Evolutionary conservation across 1,140 invertebrate species (phyloP).

Genomic region (Geopemphigus sp.): DNA sequence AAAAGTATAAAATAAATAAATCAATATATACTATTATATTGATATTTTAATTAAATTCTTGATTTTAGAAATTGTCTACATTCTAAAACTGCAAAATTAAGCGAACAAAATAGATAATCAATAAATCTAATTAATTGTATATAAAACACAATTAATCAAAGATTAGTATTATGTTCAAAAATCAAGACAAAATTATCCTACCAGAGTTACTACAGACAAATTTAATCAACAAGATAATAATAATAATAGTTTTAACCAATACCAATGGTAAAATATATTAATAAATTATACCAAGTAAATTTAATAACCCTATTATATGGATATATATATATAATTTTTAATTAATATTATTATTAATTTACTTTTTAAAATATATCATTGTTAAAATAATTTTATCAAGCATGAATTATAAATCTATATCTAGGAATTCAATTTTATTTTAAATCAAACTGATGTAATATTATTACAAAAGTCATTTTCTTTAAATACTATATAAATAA

Average conservation of each 20-base stretch:
- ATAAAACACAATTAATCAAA: neutral
- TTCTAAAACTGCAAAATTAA: neutral
- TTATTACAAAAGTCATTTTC: too few relatives aligned
- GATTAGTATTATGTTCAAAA: neutral
- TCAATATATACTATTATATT: neutral
- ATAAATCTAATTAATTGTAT: neutral
- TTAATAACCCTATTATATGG: too few relatives aligned
- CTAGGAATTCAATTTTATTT: too few relatives aligned
- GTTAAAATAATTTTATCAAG: too few relatives aligned
- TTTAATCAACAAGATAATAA: neutral
- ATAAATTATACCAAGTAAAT: neutral
- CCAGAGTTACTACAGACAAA: neutral
- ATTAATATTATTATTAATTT: too few relatives aligned
- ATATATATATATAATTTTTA: too few relatives aligned
- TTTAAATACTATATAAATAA: too few relatives aligned
- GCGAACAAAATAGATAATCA: too few relatives aligned
- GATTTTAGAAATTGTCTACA: neutral
- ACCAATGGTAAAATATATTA: neutral
- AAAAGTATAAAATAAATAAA: too few relatives aligned
- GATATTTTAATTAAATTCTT: neutral
- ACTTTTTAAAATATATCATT: too few relatives aligned
- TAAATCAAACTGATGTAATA: too few relatives aligned
- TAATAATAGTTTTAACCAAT: neutral
- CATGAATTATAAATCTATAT: too few relatives aligned
- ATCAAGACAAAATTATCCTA: neutral